Percentiles rank a stretch among this genome's conserved stretches.
phyloP scores from a whole-genome alignment of 2,113 vertebrate genomes.

The Oophaga pumilio region DNA sequence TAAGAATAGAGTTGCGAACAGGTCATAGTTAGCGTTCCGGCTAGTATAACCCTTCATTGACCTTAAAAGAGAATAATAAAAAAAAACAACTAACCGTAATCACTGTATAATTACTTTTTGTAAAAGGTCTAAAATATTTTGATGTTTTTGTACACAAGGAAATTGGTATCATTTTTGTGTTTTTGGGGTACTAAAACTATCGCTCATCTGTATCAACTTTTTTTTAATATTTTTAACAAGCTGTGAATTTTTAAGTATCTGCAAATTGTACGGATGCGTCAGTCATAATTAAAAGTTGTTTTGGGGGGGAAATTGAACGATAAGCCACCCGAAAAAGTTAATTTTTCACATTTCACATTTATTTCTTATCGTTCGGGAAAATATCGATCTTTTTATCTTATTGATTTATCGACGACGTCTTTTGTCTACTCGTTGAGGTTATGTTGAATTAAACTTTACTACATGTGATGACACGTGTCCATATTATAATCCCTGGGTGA shows the following conservation, averaged over 20 bases:
- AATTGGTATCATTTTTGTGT: neutral
- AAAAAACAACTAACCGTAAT: too few species aligned
- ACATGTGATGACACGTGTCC: neutral
- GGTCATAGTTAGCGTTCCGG: neutral
- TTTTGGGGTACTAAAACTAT: neutral
- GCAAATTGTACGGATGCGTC: neutral
- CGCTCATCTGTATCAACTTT: neutral
- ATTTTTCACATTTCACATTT: too few species aligned
- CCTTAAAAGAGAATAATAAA: too few species aligned
- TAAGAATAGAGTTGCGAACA: slow-evolving; percentile 37
- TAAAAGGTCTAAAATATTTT: neutral
- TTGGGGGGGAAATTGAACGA: neutral
- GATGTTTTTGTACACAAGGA: too few species aligned
- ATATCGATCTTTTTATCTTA: neutral
- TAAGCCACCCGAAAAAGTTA: too few species aligned
- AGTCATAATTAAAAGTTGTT: neutral
- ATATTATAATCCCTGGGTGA: neutral
- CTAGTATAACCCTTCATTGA: neutral
- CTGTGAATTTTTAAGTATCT: neutral
- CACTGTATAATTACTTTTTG: neutral
- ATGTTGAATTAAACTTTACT: neutral
- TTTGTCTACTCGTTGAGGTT: neutral
- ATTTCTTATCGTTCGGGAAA: too few species aligned
- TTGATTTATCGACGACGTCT: too few species aligned
- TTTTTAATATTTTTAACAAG: neutral